A percentile compares a stretch with the other conserved stretches of the same genome.
Conservation (phyloP, 2,113 vertebrate species). For the Glaucidium brasilianum region DNA sequence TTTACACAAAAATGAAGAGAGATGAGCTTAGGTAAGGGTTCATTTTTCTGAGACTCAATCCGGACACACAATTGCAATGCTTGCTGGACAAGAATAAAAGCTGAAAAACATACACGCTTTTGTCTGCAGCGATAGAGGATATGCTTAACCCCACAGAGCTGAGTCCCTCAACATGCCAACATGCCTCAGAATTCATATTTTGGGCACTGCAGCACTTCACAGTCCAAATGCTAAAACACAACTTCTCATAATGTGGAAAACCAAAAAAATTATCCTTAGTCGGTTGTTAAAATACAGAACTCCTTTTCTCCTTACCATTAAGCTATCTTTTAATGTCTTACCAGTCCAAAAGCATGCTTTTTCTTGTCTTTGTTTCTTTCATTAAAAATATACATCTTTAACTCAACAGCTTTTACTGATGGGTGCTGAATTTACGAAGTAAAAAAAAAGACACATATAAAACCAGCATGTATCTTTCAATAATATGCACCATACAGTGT, state of each 20-base stretch:
- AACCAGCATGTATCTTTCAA: not conserved
- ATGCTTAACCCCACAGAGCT: not conserved
- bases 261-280: not conserved
- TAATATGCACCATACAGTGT: accelerated
- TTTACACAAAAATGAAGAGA: not conserved
- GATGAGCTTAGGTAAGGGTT: not conserved
- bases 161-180: not conserved
- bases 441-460: not conserved
- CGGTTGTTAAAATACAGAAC: not conserved
- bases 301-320: not conserved
- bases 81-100: not conserved
- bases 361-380: not conserved
- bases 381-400: not conserved
- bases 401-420: not conserved
- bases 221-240: not conserved
- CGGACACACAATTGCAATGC: too few relatives aligned
- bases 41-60: not conserved
- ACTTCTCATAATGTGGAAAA: not conserved
- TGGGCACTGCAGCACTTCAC: not conserved
- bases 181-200: not conserved
- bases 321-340: not conserved
- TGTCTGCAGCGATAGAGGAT: not conserved
- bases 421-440: not conserved
- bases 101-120: not conserved
- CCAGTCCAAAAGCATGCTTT: not conserved